Conservation (phyloP, 1,140 invertebrate species). For the Brachionus koreanus region DNA sequence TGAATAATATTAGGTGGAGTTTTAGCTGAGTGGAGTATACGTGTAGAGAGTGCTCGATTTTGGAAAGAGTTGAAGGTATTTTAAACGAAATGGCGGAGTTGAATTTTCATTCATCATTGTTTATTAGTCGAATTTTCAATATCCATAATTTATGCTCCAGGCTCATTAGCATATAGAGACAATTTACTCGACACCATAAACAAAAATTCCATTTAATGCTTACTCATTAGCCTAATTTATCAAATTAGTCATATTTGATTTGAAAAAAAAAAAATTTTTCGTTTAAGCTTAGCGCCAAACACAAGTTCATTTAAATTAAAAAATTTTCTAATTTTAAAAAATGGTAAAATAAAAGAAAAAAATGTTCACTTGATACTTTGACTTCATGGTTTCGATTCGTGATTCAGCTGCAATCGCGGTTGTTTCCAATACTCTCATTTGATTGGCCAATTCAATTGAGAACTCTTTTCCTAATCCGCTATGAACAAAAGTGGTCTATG, state of each 20-base stretch:
- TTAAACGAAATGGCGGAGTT: conserved; percentile 32
- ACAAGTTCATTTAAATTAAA: too few relatives aligned
- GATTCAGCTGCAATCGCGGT: not conserved
- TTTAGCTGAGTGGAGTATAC: not conserved
- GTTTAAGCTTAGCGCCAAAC: too few relatives aligned
- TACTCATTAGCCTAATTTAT: not conserved
- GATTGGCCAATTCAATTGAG: not conserved
- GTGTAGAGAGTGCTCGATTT: not conserved
- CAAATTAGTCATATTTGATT: too few relatives aligned
- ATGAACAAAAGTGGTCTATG: not conserved
- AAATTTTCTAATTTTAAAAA: too few relatives aligned
- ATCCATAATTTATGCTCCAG: not conserved
- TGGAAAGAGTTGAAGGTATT: conserved; percentile 28
- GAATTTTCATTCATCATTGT: conserved; percentile 36
- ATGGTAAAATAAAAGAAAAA: too few relatives aligned
- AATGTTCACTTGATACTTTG: not conserved
- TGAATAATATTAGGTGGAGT: conserved; percentile 20
- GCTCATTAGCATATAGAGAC: not conserved
- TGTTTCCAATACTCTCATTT: not conserved
- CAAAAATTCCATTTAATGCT: not conserved
- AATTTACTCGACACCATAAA: not conserved
- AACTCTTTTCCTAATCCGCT: not conserved
- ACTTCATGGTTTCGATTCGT: not conserved
- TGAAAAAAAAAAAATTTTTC: too few relatives aligned
- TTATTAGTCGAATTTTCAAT: not conserved